Evolutionary conservation across 2,888 invertebrate genomes (phyloP).

Genomic region (Parasteatoda lunata): DNA sequence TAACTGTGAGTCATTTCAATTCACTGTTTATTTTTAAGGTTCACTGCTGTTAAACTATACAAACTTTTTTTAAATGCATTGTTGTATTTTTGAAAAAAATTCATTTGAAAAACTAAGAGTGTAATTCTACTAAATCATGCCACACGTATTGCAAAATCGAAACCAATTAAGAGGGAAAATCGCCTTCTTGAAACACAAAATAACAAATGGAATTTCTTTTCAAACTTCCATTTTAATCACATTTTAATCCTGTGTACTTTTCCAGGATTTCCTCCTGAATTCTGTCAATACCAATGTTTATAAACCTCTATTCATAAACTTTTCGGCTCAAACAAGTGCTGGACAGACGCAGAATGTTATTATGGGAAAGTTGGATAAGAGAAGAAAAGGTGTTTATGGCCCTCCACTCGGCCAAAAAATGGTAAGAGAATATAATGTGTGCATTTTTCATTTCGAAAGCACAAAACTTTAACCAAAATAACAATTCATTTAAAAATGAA

Average conservation of each 20-base stretch:
- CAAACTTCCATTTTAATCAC: too few relatives aligned
- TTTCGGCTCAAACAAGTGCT: slow-evolving; percentile 94
- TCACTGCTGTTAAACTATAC: not conserved
- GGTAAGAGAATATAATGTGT: slow-evolving; percentile 15
- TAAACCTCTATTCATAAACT: slow-evolving; percentile 90
- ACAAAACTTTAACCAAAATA: too few relatives aligned
- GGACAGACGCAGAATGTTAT: slow-evolving; percentile 96
- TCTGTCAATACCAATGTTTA: slow-evolving; percentile 85
- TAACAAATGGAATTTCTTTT: too few relatives aligned
- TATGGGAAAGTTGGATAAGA: slow-evolving; percentile 93
- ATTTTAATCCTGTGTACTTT: not conserved
- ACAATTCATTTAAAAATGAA: too few relatives aligned
- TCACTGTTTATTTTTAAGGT: not conserved
- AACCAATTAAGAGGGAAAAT: too few relatives aligned
- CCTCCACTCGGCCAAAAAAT: slow-evolving; percentile 90
- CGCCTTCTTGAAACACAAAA: too few relatives aligned
- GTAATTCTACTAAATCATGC: too few relatives aligned
- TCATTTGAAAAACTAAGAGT: not conserved
- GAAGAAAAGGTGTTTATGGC: slow-evolving; percentile 93
- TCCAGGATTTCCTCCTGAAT: slow-evolving; percentile 80
- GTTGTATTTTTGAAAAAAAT: not conserved
- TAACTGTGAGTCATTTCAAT: slow-evolving; percentile 72
- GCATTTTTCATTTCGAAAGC: too few relatives aligned
- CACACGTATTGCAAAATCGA: too few relatives aligned
- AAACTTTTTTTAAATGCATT: not conserved